phyloP scores from a whole-genome alignment of 2,113 vertebrate species.

The Myanophis thanlyinensis region DNA sequence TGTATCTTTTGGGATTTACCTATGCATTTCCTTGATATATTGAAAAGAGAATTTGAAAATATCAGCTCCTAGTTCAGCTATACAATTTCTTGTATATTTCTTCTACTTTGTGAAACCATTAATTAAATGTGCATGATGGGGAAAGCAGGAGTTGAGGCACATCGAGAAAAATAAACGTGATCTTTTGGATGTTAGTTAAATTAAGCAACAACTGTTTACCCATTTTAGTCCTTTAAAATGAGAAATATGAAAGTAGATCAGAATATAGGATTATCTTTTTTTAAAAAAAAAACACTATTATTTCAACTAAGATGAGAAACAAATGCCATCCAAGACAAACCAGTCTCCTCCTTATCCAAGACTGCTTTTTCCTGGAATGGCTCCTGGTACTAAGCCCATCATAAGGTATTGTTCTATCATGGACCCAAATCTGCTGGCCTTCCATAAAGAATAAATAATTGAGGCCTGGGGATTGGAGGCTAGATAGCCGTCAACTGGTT shows the following conservation, averaged over 20 bases:
- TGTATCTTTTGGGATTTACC: constrained; percentile 1
- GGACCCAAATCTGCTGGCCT: neutral
- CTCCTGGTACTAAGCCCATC: neutral
- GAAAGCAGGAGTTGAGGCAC: neutral
- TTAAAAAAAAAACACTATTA: neutral
- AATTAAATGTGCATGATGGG: neutral
- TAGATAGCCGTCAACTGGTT: neutral
- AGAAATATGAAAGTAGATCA: neutral
- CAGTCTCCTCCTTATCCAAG: neutral
- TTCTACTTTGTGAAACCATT: neutral
- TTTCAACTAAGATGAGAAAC: neutral
- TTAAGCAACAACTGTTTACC: neutral
- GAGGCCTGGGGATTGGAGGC: neutral
- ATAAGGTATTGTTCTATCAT: neutral
- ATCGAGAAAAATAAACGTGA: neutral
- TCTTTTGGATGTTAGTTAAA: neutral
- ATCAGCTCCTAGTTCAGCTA: neutral
- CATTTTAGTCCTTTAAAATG: neutral
- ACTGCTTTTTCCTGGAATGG: neutral
- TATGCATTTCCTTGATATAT: neutral
- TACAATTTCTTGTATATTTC: neutral
- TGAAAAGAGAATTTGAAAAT: neutral
- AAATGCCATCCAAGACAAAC: neutral
- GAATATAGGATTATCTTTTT: neutral
- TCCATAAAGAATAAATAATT: neutral